These are phyloP conservation scores for Falco rusticolus DNA, from an alignment of 2,797 vertebrate genomes.

Conservation along the genomic window DNA sequence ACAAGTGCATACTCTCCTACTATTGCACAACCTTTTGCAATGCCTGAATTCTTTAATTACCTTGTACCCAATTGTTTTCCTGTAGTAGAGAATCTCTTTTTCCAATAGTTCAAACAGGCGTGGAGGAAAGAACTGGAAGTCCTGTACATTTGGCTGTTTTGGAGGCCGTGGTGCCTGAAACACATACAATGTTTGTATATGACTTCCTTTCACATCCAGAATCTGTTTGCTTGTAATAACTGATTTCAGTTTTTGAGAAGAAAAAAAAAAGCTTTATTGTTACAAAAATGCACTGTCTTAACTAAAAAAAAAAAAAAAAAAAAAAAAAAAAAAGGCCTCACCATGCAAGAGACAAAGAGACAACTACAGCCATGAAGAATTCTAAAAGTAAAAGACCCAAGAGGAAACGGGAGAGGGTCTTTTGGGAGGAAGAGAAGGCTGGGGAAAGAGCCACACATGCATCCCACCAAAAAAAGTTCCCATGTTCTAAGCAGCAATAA, in stretches of 20 bases:
- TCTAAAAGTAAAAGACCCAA: not conserved
- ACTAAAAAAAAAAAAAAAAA: too few species aligned
- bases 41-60: conserved; percentile 68
- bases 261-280: not conserved
- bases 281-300: not conserved
- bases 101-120: conserved; percentile 97
- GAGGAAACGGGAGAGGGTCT: not conserved
- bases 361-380: not conserved
- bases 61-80: conserved; percentile 99
- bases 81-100: conserved; percentile 98
- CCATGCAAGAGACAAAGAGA: not conserved
- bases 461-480: not conserved
- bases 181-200: not conserved
- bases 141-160: conserved; percentile 99
- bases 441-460: not conserved
- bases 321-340: not conserved
- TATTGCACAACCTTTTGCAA: not conserved
- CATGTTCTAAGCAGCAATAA: not conserved
- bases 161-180: conserved; percentile 94
- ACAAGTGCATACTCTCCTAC: not conserved
- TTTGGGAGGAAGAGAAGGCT: rapidly evolving
- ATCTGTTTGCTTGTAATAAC: not conserved
- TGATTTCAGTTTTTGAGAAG: too few species aligned
- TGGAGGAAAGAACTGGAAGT: conserved; percentile 99
- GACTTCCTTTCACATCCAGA: not conserved